Evolutionary conservation across 2,888 invertebrate species (phyloP), one percentile per base, ranked within the genome.

Genomic region (Aphrophora alni): DNA sequence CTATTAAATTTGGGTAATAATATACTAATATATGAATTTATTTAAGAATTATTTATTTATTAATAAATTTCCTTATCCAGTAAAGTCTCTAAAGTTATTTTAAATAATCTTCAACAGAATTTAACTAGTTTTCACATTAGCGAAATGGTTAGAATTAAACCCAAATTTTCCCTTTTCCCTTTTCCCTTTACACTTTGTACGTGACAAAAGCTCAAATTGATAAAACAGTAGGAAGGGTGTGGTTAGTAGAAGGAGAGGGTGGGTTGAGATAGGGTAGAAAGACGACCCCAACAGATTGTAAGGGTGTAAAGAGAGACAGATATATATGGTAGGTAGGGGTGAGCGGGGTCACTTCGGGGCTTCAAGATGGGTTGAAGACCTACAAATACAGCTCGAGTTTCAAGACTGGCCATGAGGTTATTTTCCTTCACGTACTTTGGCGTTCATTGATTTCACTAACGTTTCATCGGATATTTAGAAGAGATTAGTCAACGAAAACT

Each of bases 331-430:
- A 59, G n/a, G 59, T 21, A 59, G 83, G 82, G 80, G 83, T 76
- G 82, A 82, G 83, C 51, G 77, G 83, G 83, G 83, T 82, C 84
- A 76, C 77, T 68, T 38, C 77, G 74, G 82, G 83, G 82, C 78
- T 78, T 73, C 78, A 80, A 82, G 82, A 82, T 83, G 78, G 82
- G 82, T 81, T 75, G 76, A 78, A 78, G 78, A 72, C 78, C 78
- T 73, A 78, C 72, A 78, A 78, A 78, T 72, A 44, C 72, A 51
- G 44, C 78, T 78, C 78, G 59, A 72, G 78, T 78, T 78, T 78
- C 78, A 59, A 14, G 44, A 14, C 44, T 21, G 59, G 59, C 59
- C 59, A 59, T 59, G 59, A 59, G 21, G 21, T 21, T 59, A 59
- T 59, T 59, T 59, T 59, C 21, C 21, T 21, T 59, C 21, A 21